Evolutionary conservation across 2,113 vertebrate genomes (phyloP).

Genomic region (Gulo gulo): DNA sequence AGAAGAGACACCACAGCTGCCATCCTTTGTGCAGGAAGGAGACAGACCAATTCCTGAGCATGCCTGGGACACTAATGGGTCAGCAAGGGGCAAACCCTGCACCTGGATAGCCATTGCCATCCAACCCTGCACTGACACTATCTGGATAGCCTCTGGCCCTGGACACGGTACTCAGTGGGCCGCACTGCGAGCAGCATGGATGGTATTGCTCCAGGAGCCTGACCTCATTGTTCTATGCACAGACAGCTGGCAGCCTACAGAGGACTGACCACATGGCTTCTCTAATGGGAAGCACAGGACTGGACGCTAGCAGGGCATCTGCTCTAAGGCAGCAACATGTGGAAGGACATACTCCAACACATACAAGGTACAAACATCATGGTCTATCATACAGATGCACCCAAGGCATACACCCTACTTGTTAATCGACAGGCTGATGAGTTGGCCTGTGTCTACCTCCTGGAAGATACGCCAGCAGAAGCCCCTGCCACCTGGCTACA

Average conservation of each 20-base stretch:
- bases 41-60: not conserved
- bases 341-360: not conserved
- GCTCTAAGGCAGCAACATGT: not conserved
- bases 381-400: not conserved
- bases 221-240: not conserved
- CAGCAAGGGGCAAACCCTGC: not conserved
- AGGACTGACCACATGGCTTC: not conserved
- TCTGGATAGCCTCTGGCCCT: not conserved
- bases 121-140: not conserved
- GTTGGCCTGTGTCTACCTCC: not conserved
- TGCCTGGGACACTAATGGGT: not conserved
- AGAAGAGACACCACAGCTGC: not conserved
- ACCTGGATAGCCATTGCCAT: not conserved
- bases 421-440: not conserved
- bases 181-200: not conserved
- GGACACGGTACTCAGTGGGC: not conserved
- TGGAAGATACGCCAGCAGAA: not conserved
- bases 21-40: not conserved
- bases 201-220: not conserved
- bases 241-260: not conserved
- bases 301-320: too few relatives aligned
- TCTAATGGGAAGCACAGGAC: not conserved
- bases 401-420: not conserved
- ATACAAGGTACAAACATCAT: not conserved
- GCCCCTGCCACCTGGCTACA: not conserved